phyloP scores from a whole-genome alignment of 2,888 invertebrate species.

The Invenusta paracnida region DNA sequence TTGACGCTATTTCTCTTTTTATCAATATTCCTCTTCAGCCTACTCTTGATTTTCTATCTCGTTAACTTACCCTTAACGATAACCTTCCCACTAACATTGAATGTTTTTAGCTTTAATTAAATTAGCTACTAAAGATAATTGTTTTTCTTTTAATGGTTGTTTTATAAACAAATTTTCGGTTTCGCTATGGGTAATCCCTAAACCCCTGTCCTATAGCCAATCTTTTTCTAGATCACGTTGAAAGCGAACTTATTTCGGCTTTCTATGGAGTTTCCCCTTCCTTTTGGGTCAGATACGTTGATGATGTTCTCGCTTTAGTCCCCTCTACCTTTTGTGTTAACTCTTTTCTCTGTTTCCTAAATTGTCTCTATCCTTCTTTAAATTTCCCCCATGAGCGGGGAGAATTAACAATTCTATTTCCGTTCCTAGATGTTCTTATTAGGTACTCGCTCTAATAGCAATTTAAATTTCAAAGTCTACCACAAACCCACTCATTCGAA shows the following conservation, averaged over 20 bases:
- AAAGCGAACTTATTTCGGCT: background rate
- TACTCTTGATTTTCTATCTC: conserved; percentile 19
- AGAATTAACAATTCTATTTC: background rate
- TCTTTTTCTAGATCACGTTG: conserved; percentile 11
- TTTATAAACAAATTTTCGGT: background rate
- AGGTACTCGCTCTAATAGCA: no score
- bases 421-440: background rate
- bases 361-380: background rate
- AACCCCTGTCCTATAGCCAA: background rate
- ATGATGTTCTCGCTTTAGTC: conserved; percentile 1
- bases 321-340: background rate
- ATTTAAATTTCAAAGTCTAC: no score
- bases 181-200: background rate
- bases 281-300: background rate
- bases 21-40: background rate
- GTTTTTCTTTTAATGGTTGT: background rate
- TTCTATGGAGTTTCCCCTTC: background rate
- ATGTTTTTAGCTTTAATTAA: conserved; percentile 1
- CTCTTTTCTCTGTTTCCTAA: conserved; percentile 2
- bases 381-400: background rate
- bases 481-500: background rate
- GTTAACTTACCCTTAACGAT: background rate
- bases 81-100: background rate
- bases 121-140: background rate
- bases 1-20: conserved; percentile 6